Evolutionary conservation across 2,797 vertebrate genomes (phyloP).

Genomic region (Poecilia velifera): DNA sequence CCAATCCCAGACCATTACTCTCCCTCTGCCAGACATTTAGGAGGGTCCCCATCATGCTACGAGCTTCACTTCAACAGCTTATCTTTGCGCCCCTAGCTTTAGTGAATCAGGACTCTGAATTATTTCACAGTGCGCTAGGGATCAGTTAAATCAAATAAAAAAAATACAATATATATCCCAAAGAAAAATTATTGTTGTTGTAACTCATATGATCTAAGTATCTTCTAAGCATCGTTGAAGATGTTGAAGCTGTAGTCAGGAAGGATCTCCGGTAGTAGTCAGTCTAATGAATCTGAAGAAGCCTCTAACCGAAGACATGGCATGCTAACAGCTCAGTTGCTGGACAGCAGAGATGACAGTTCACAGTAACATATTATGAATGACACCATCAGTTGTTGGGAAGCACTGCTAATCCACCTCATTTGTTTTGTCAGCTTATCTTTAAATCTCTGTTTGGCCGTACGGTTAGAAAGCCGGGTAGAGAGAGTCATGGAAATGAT

Average conservation of each 20-base stretch:
- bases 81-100: not conserved
- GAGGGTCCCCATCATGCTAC: not conserved
- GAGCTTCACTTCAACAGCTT: not conserved
- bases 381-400: not conserved
- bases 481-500: not conserved
- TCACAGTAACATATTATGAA: not conserved
- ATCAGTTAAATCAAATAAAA: not conserved
- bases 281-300: not conserved
- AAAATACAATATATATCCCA: too few relatives aligned
- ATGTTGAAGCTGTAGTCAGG: not conserved
- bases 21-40: not conserved
- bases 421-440: not conserved
- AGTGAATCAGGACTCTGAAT: not conserved
- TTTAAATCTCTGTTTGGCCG: not conserved
- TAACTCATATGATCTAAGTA: not conserved
- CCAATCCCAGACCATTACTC: not conserved
- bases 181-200: not conserved
- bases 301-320: not conserved
- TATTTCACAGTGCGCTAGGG: not conserved
- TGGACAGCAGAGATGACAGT: not conserved
- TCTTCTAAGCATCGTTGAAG: not conserved
- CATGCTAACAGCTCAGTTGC: not conserved
- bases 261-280: not conserved
- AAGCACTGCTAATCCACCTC: not conserved
- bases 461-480: not conserved